Base-by-base conservation (phyloP, 2,113 vertebrate genomes). In the Cephalopholis sonnerati region DNA sequence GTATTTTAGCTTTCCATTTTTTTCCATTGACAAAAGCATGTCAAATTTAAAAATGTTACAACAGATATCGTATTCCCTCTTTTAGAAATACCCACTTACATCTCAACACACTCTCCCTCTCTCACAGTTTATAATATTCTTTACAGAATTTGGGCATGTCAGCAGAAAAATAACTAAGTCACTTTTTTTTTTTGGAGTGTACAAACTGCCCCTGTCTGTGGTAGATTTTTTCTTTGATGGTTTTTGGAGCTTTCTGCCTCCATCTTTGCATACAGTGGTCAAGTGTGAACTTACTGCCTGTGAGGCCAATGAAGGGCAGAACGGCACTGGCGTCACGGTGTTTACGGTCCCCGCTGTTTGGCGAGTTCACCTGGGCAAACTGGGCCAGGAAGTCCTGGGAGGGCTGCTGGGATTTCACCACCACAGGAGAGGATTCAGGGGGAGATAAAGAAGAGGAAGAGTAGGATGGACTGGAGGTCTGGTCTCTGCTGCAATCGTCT, bases 301-400 rank as follows among this genome's bases (percentile, higher is more conserved):
- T 93, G 63, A 94, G 92, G 64, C 93, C 93, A 55, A 93, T 72
- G 91, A 94, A 94, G 58, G 93, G 93, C 79, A 93, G 77, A 10
- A 91, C 84, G 0, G 87, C 92, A 24, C 84, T 64, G 81, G 90
- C 91, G 18, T 91, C 91, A 0, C 88, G 88, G 87, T 92, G 92
- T 89, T 92, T 92, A 65, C 77, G 92, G 74, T 92, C 93, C 4
- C 87, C 87, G 5, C 61, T 46, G 79, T 90, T 93, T 79, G 88
- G 64, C 0, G 82, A 85, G 61, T 20, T 74, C 79, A 89, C 83
- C 74, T 91, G 89, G 54, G 85, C 58, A 51, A 91, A 89, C 71
- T 82, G 89, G 25, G 39, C 51, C 72, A 87, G 68, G 74, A 90
- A 81, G 53, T 86, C 82, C 76, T 86, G 69, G 3, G 88, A 78